Base-by-base conservation (phyloP, 2,113 vertebrate genomes). In the Zosterops hypoxanthus region DNA sequence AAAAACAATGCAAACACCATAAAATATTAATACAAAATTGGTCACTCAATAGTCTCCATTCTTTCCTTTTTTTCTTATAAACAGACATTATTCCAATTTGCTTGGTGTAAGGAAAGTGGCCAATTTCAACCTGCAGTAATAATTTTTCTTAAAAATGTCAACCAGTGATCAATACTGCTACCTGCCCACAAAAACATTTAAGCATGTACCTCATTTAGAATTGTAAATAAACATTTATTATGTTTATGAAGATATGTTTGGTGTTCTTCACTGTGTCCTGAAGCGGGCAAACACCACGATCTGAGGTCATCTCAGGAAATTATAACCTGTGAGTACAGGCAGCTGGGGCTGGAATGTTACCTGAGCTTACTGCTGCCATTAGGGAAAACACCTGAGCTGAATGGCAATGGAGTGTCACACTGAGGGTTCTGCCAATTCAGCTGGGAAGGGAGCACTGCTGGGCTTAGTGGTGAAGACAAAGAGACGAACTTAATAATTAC, bases 71-170 rank as follows among this genome's bases (percentile, higher is more conserved):
- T 90, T 82, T 82, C 52, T 56, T 70, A 68, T 64, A 82, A 87
- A 59, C 24, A 92, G 36, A n/a, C 14, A 49, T 34, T 68, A 28
- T 75, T 88, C 44, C 60, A 64, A 49, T 70, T 77, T 83, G 14
- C 63, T 41, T 34, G 42, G n/a, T 64, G 28, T 60, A 65, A 42
- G 44, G 52, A 87, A 44, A 79, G 46, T 12, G 41, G 70, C 39
- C 36, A 7, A 91, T 89, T 96, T 92, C 34, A 79, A 76, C 59
- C 33, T 82, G 65, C 11, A 2, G 60, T 23, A 78, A 60, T 16
- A 72, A 21, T 88, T 95, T 88, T 82, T 76, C 72, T 68, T 93
- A 24, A 91, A 91, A 90, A 91, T 47, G 47, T 84, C 94, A 92
- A 42, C 24, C 33, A 18, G 29, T 34, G 52, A 94, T 91, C 92